Evolutionary conservation across 2,113 vertebrate genomes (phyloP).

Genomic region (Anhinga rufa): DNA sequence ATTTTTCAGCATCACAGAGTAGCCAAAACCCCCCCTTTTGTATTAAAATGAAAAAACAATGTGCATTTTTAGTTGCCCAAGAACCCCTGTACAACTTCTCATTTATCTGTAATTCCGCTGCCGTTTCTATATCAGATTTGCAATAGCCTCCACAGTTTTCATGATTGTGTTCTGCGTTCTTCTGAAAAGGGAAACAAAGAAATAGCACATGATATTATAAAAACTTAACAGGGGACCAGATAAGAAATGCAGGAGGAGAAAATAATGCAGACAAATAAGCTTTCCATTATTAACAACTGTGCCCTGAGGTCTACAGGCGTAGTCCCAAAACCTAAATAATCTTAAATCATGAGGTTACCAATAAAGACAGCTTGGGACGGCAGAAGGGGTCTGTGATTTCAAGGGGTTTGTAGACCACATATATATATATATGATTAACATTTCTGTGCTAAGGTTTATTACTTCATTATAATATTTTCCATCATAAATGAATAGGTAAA

Average conservation of each 20-base stretch:
- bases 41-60: not conserved
- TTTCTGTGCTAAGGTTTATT: conserved; percentile 57
- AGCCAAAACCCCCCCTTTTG: not conserved
- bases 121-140: not conserved
- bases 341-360: conserved; percentile 24
- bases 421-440: conserved; percentile 67
- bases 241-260: conserved; percentile 40
- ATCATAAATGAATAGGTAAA: conserved; percentile 74
- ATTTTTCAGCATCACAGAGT: not conserved
- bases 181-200: conserved; percentile 37
- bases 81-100: not conserved
- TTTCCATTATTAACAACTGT: conserved; percentile 49
- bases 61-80: not conserved
- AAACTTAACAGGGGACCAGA: conserved; percentile 38
- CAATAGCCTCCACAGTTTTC: not conserved
- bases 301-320: conserved; percentile 38
- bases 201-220: not conserved
- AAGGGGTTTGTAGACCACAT: not conserved
- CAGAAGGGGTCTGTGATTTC: conserved; percentile 63
- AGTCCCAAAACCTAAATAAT: conserved; percentile 21
- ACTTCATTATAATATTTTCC: conserved; percentile 73
- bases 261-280: conserved; percentile 51
- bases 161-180: not conserved
- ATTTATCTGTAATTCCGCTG: not conserved
- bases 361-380: conserved; percentile 34